phyloP scores from a whole-genome alignment of 2,113 vertebrate species.

The Otocyon megalotis region DNA sequence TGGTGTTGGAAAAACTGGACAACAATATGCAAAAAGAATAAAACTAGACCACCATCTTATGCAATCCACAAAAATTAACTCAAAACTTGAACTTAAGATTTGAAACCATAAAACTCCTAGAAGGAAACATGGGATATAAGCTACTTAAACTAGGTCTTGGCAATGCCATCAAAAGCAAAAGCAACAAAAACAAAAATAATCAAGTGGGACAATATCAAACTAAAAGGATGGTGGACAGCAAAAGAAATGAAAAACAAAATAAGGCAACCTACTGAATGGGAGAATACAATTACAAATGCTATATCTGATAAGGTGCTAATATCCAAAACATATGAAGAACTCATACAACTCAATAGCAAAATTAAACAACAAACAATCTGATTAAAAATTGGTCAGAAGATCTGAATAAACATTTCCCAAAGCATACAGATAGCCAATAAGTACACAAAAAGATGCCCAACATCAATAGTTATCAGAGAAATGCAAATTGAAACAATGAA shows the following conservation, averaged over 20 bases:
- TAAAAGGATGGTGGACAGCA: background rate
- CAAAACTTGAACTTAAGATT: background rate
- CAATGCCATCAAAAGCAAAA: background rate
- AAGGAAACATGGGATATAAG: background rate
- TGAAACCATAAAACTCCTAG: background rate
- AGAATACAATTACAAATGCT: background rate
- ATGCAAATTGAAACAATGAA: background rate
- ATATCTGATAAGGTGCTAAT: background rate
- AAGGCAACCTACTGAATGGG: background rate
- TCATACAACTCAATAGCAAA: background rate
- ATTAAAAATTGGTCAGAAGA: background rate
- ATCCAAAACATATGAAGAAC: background rate
- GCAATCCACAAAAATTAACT: background rate
- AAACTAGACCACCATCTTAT: background rate
- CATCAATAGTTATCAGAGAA: background rate
- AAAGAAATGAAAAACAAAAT: background rate
- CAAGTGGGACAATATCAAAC: background rate
- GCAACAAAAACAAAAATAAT: background rate
- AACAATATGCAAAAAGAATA: background rate
- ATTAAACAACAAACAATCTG: background rate
- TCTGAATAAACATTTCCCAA: background rate
- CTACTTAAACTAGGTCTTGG: background rate
- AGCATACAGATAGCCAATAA: background rate
- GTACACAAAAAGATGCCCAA: background rate
- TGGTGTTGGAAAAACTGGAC: background rate